Evolutionary conservation across 2,797 vertebrate species (phyloP), one percentile per base, ranked within the genome.

Genomic region (Stomatorhinus walkeri): DNA sequence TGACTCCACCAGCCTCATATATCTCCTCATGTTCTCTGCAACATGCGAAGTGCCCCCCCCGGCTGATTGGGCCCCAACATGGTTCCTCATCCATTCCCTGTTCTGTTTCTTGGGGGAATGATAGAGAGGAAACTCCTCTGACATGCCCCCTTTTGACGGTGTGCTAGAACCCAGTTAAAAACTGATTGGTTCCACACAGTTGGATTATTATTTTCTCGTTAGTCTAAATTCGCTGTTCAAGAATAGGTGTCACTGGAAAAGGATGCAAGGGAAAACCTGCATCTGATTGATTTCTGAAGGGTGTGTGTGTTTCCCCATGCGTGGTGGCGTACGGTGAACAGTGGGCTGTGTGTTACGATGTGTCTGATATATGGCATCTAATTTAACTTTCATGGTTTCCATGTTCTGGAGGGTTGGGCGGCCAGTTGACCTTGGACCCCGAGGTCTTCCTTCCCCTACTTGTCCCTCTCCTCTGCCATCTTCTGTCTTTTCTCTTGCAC

Each of bases 31-130:
- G 22, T 54, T 22, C 43, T 72, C 28, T 90, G 92, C 91, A 91
- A 93, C 93, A 92, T 92, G 92, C 87, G 90, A 93, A 92, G 91
- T 92, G 92, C 19, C 54, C 10, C 54, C 54, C 19, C 10, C 14
- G 76, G 28, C 83, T 64, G 84, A 48, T 52, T 46, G 61, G 56
- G 8, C 54, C 4, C 48, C 6, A 2, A 85, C 64, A 36, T 19
- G n/a, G 12, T 85, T 22, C 22, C 36, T 46, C 24, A 48, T 68
- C 54, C 8, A 1, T 51, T 61, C 43, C 28, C 4, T 40, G 28
- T 83, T 51, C 52, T n/a, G 1, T 68, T 48, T 48, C 46, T 28
- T 40, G 48, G 16, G 14, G 43, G 54, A 19, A 46, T 89, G 32
- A 72, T 51, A 36, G n/a, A 68, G 56, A 85, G n/a, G 32, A n/a